These are phyloP conservation scores for Phrixothrix hirtus DNA, from an alignment of 2,888 invertebrate species.

Conservation along the genomic window DNA sequence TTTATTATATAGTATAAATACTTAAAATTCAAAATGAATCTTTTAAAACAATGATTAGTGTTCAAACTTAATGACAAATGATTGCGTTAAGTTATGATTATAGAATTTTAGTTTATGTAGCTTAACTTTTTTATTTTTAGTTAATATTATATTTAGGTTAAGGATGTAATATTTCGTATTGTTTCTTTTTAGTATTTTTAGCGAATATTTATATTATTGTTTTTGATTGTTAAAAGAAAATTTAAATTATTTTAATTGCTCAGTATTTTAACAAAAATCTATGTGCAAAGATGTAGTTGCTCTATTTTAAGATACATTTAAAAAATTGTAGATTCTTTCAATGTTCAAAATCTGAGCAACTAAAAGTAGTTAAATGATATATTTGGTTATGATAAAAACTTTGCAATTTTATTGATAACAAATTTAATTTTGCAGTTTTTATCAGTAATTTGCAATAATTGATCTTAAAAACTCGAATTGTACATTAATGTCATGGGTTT, in stretches of 20 bases:
- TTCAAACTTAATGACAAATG: slow-evolving; percentile 36
- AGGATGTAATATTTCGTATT: slow-evolving; percentile 51
- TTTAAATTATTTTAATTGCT: slow-evolving; percentile 39
- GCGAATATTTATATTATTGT: slow-evolving; percentile 55
- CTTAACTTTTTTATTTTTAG: slow-evolving; percentile 50
- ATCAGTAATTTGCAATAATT: slow-evolving; percentile 27
- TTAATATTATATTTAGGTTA: slow-evolving; percentile 41
- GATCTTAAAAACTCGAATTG: slow-evolving; percentile 8
- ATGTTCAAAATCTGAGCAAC: slow-evolving; percentile 24
- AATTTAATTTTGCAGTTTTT: slow-evolving; percentile 22
- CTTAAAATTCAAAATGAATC: slow-evolving; percentile 15
- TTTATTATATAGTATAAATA: slow-evolving; percentile 23
- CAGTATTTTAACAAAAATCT: slow-evolving; percentile 17
- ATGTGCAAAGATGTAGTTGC: slow-evolving; percentile 14
- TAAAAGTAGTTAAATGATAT: slow-evolving; percentile 26
- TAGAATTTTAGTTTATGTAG: slow-evolving; percentile 49
- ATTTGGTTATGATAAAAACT: slow-evolving; percentile 27
- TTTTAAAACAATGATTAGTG: slow-evolving; percentile 35
- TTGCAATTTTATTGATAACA: slow-evolving; percentile 17
- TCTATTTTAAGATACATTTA: slow-evolving; percentile 8
- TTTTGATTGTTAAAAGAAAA: slow-evolving; percentile 44
- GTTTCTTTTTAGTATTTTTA: slow-evolving; percentile 48
- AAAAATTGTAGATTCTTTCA: slow-evolving; percentile 4
- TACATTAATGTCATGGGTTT: slow-evolving; percentile 29
- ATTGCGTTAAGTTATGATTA: slow-evolving; percentile 43